These are phyloP conservation scores for Ommatoiulus sabulosus DNA, from an alignment of 2,888 invertebrate genomes.

Conservation along the genomic window DNA sequence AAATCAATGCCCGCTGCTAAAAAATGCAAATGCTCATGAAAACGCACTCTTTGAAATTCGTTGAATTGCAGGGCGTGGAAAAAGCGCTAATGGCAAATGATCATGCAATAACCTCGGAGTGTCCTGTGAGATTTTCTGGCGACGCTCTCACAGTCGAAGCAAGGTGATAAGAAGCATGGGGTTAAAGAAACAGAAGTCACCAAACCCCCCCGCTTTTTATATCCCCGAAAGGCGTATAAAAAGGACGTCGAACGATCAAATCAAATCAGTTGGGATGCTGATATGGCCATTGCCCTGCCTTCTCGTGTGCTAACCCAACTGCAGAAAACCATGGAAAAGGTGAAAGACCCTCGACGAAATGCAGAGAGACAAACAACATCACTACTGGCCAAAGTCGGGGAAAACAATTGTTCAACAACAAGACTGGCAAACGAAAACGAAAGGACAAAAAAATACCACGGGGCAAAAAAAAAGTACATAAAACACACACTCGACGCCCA, in stretches of 20 bases:
- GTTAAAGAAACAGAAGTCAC: constrained; percentile 40
- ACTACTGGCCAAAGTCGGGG: constrained; percentile 1
- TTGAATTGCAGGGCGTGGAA: constrained; percentile 32
- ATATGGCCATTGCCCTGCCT: constrained; percentile 43
- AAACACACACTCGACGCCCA: constrained; percentile 30
- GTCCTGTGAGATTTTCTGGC: constrained; percentile 10
- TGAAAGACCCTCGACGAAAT: constrained; percentile 39
- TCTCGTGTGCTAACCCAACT: background rate
- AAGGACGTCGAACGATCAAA: constrained; percentile 43
- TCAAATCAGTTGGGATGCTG: constrained; percentile 31
- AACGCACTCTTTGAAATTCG: constrained; percentile 19
- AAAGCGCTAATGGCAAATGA: constrained; percentile 11
- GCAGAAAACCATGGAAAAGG: constrained; percentile 18
- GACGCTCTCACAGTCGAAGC: constrained; percentile 19
- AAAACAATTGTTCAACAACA: background rate
- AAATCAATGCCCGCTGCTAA: background rate
- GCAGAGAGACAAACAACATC: constrained; percentile 22
- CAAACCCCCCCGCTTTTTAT: constrained; percentile 21
- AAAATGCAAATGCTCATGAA: constrained; percentile 27
- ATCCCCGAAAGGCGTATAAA: background rate
- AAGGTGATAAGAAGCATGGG: constrained; percentile 13
- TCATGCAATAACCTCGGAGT: constrained; percentile 11
- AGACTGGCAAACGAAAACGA: constrained; percentile 16
- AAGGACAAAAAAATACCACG: constrained; percentile 17
- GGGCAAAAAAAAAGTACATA: background rate